Evolutionary conservation across 2,797 vertebrate genomes (phyloP).

Genomic region (Malurus splendens): DNA sequence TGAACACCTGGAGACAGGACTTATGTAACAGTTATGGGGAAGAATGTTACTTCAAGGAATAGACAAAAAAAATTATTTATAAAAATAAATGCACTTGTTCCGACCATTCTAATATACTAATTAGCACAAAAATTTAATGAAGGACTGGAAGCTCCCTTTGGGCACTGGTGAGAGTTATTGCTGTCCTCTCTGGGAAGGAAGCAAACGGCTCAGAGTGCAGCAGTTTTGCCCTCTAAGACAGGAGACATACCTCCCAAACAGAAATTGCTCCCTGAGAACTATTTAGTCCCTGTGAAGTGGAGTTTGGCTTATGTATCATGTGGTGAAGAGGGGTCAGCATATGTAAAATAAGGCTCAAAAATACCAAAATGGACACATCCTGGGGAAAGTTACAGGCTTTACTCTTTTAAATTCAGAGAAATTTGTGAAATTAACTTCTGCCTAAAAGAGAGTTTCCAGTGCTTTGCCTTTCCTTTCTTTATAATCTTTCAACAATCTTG

Average conservation of each 20-base stretch:
- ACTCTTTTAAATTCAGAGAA: not conserved
- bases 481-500: not conserved
- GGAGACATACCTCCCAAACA: not conserved
- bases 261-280: not conserved
- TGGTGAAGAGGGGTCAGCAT: not conserved
- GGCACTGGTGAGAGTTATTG: not conserved
- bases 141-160: not conserved
- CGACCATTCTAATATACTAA: not conserved
- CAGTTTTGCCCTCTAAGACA: not conserved
- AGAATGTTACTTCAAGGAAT: not conserved
- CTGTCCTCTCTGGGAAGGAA: not conserved
- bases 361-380: not conserved
- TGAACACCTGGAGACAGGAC: not conserved
- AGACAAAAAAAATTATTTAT: not conserved
- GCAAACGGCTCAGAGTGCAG: not conserved
- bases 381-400: not conserved
- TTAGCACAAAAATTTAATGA: not conserved
- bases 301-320: not conserved
- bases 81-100: not conserved
- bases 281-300: not conserved
- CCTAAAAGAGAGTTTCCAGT: not conserved
- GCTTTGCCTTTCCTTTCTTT: not conserved
- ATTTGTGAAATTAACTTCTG: not conserved
- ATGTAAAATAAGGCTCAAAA: not conserved
- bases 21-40: not conserved